These are phyloP conservation scores for Monodelphis domestica DNA, from an alignment of 2,797 vertebrate species.

Conservation along the genomic window DNA sequence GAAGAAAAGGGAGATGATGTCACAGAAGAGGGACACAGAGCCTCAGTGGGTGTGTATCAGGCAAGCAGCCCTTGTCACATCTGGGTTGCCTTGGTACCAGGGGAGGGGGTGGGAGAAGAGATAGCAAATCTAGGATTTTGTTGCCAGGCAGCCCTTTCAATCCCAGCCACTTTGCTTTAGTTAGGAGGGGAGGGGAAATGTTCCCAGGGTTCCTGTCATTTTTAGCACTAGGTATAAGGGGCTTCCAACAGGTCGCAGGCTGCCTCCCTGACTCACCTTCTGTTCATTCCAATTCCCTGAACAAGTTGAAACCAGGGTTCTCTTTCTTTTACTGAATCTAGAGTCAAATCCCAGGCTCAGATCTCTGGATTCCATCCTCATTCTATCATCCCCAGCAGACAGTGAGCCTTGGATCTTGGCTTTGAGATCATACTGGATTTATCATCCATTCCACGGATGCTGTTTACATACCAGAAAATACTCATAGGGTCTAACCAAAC, in stretches of 20 bases:
- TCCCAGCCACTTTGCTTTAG: not conserved
- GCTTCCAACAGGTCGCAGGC: not conserved
- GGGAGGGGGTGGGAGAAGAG: not conserved
- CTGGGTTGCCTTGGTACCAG: not conserved
- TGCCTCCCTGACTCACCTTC: not conserved
- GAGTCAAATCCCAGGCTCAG: not conserved
- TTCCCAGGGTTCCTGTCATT: not conserved
- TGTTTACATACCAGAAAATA: not conserved
- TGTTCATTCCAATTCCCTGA: not conserved
- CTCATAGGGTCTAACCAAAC: not conserved
- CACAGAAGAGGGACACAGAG: not conserved
- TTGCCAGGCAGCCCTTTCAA: not conserved
- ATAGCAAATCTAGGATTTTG: not conserved
- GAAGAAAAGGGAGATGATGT: not conserved
- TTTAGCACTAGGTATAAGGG: not conserved
- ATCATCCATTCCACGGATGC: not conserved
- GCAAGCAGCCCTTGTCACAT: not conserved
- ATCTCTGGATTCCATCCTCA: not conserved
- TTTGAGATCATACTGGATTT: not conserved
- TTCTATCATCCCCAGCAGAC: not conserved
- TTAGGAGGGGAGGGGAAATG: not conserved
- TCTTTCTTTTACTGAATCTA: not conserved
- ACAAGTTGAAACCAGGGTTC: not conserved
- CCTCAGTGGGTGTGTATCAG: not conserved
- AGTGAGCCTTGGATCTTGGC: not conserved